Conservation (phyloP, 2,888 invertebrate genomes). For the Stenichneumon culpator region DNA sequence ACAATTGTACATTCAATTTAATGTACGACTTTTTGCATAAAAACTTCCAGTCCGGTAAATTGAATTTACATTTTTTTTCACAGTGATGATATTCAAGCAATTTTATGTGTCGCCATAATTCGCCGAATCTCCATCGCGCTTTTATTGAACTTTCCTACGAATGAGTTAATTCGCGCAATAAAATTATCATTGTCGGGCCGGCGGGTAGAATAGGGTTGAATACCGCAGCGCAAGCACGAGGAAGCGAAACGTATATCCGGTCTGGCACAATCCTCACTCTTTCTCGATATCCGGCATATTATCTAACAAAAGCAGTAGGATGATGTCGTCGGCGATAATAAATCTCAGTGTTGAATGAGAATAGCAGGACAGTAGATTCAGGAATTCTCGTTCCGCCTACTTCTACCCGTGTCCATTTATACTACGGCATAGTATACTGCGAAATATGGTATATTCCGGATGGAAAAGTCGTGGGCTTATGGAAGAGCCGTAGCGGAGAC, state of each 20-base stretch:
- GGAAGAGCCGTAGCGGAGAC: background rate
- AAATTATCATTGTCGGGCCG: conserved; percentile 24
- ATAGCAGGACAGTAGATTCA: conserved; percentile 43
- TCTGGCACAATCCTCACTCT: conserved; percentile 35
- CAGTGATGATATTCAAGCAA: background rate
- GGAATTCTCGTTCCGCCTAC: conserved; percentile 48
- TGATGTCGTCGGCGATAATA: conserved; percentile 45
- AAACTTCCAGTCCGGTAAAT: no score
- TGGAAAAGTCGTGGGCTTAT: conserved; percentile 26
- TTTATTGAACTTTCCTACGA: conserved; percentile 11
- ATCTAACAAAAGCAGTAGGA: conserved; percentile 30
- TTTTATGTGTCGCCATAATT: conserved; percentile 14
- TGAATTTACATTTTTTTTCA: no score
- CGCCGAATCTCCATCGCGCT: background rate
- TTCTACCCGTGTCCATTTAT: conserved; percentile 29
- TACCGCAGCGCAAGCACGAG: conserved; percentile 11
- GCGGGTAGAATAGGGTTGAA: conserved; percentile 17
- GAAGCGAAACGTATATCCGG: conserved; percentile 41
- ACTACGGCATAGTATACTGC: conserved; percentile 10
- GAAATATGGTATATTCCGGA: conserved; percentile 12
- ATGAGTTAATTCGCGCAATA: conserved; percentile 37
- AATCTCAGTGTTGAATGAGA: conserved; percentile 58
- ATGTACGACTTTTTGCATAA: no score
- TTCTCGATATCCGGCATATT: conserved; percentile 50
- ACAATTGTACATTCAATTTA: no score